These are phyloP conservation scores for Magallana gigas DNA, from an alignment of 1,140 invertebrate species.

Conservation along the genomic window DNA sequence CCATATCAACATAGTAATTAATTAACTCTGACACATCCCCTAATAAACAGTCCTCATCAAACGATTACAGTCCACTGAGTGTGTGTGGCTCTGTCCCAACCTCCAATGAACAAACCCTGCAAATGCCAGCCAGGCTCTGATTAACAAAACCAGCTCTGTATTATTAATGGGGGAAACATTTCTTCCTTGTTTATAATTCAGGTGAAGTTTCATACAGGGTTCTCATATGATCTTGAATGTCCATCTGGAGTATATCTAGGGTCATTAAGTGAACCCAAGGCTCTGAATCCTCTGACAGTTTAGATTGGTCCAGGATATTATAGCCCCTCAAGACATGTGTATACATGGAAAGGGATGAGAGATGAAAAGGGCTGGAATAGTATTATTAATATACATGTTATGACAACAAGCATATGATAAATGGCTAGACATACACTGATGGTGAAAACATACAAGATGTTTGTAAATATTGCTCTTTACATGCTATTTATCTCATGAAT, in stretches of 20 bases:
- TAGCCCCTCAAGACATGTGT: neutral
- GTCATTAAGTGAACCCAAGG: neutral
- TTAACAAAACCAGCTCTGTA: neutral
- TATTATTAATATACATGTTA: neutral
- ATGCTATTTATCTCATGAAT: neutral
- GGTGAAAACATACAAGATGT: slow-evolving; percentile 18
- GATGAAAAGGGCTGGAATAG: neutral
- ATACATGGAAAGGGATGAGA: neutral
- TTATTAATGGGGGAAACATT: neutral
- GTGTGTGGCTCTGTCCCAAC: neutral
- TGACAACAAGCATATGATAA: slow-evolving; percentile 15
- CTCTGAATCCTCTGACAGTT: neutral
- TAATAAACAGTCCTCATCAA: slow-evolving; percentile 16
- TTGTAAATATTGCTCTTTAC: neutral
- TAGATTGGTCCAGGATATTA: neutral
- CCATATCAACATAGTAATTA: neutral
- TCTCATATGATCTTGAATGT: neutral
- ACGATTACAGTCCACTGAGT: neutral
- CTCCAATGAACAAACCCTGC: neutral
- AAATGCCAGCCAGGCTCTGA: neutral
- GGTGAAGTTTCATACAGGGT: slow-evolving; percentile 2
- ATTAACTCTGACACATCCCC: neutral
- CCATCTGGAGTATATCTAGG: neutral
- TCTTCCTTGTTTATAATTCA: slow-evolving; percentile 23
- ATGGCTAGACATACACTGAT: slow-evolving; percentile 9